A percentile compares a stretch with the other conserved stretches of the same genome.
These are phyloP conservation scores for Pterobdella sp. DNA, from an alignment of 2,888 invertebrate species.

Conservation along the genomic window DNA sequence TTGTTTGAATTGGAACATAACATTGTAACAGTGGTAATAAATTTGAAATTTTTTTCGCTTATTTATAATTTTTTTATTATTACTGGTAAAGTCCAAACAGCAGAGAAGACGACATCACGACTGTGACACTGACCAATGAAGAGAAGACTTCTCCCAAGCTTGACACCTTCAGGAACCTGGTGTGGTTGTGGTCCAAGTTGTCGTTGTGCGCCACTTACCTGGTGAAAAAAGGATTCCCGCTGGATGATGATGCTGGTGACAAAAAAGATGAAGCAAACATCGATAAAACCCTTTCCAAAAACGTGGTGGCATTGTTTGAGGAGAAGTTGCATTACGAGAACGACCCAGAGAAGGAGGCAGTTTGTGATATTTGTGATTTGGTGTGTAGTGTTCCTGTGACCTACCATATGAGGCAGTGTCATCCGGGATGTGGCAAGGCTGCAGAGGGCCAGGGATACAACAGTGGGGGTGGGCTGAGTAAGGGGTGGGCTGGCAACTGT, in stretches of 20 bases:
- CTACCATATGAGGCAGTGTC: constrained; percentile 79
- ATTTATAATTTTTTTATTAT: no score
- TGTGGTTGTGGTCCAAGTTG: background rate
- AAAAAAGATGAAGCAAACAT: background rate
- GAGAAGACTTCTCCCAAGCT: background rate
- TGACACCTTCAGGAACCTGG: background rate
- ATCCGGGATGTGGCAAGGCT: constrained; percentile 81
- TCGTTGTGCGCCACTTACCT: background rate
- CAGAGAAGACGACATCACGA: no score
- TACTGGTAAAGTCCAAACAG: no score
- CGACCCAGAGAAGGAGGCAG: constrained; percentile 49
- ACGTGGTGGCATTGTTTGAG: background rate
- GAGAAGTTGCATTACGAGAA: background rate
- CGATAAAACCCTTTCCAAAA: background rate
- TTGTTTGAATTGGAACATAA: no score
- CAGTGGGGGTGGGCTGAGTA: constrained; percentile 75
- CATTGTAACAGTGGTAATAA: no score
- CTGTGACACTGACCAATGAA: background rate
- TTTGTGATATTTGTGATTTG: constrained; percentile 79
- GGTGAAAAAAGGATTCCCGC: background rate
- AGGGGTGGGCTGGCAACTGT: constrained; percentile 80
- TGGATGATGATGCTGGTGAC: background rate
- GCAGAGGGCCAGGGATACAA: constrained; percentile 84
- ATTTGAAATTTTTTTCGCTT: no score
- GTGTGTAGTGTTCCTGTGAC: constrained; percentile 65